Base-by-base conservation (phyloP, 2,113 vertebrate species). In the Ciconia stormi region DNA sequence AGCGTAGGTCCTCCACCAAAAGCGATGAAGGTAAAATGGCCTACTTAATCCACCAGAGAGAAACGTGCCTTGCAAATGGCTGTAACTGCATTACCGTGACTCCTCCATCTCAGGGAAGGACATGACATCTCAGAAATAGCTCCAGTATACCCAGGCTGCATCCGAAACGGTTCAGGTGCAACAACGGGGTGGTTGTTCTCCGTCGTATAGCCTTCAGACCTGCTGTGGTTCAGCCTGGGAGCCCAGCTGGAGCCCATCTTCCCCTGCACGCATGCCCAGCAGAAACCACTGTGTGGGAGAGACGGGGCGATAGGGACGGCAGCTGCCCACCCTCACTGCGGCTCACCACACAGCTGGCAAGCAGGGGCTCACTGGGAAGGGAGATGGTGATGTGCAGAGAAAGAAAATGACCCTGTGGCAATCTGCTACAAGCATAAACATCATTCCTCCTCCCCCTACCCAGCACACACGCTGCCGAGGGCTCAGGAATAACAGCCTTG, bases 241-340 rank as follows among this genome's bases (percentile, higher is more conserved):
- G 16, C 23, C 27, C 47, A 36, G 25, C 5, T 70, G 34, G 29
- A 74, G 61, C 61, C 67, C 8, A 2, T 32, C 47, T 69, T 72
- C 20, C 36, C 15, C 32, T 74, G 25, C 34, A 27, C 3, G 4
- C 4, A 5, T 25, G 29, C 34, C 59, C 2, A 0, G 15, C 38
- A 67, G 67, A 63, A 88, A 46, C 20, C 8, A 23, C 40, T 5
- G 1, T 0, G 0, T 56, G 53, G 36, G 34, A 81, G 53, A 69
- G 27, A 22, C 0, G 1, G 16, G 36, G 18, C 0, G 1, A 36
- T 0, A n/a, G 56, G 27, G 40, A 36, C 19, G 40, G 65, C 47
- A 83, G 47, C 27, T 42, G 30, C n/a, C 49, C 56, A 29, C 44
- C 10, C 30, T n/a, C 47, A 16, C n/a, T 38, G 22, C 0, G 0